Evolutionary conservation across 2,113 vertebrate species (phyloP).

Genomic region (Otus sunia): DNA sequence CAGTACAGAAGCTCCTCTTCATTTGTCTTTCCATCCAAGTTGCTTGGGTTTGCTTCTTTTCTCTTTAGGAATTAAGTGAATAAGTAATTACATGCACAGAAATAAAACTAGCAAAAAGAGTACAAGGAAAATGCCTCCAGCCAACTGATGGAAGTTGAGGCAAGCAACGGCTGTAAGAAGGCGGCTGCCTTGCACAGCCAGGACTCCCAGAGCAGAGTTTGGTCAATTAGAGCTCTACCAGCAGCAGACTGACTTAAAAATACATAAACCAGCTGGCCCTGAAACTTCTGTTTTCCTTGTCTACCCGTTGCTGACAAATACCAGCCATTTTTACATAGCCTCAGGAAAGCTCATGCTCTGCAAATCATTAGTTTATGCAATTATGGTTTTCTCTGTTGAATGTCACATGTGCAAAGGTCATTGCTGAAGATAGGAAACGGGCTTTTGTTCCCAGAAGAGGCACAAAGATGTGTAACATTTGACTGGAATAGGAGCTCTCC

Average conservation of each 20-base stretch:
- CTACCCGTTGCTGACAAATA: background rate
- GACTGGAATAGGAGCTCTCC: background rate
- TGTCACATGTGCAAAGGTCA: background rate
- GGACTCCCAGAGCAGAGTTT: background rate
- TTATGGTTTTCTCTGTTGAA: background rate
- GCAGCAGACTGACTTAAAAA: conserved; percentile 7
- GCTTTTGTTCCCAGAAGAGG: background rate
- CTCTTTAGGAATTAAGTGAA: background rate
- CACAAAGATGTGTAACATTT: background rate
- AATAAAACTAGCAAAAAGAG: background rate
- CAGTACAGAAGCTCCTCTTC: background rate
- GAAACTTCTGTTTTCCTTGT: background rate
- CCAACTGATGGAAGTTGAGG: background rate
- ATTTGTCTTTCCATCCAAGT: background rate
- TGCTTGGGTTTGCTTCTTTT: background rate
- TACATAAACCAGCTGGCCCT: background rate
- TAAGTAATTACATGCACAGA: background rate
- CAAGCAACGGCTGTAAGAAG: background rate
- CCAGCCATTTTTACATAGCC: conserved; percentile 1
- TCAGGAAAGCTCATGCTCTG: background rate
- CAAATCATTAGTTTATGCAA: background rate
- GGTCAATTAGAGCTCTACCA: conserved; percentile 16
- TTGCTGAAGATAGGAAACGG: background rate
- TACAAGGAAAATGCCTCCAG: background rate
- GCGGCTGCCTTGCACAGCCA: accelerated